A percentile compares a stretch with the other conserved stretches of the same genome.
Evolutionary conservation across 2,888 invertebrate genomes (phyloP).

Genomic region (Dicycla oo): DNA sequence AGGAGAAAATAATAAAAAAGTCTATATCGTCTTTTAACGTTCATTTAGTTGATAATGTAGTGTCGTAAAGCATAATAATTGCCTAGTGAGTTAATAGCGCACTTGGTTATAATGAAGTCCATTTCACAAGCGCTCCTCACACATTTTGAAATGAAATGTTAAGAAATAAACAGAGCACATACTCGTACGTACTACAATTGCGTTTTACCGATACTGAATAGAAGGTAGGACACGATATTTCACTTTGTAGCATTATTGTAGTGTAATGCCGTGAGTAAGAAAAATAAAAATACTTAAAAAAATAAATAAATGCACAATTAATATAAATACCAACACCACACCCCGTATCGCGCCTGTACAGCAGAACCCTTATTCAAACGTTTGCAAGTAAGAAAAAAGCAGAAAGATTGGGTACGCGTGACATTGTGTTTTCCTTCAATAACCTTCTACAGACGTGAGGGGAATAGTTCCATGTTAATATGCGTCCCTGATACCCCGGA

Average conservation of each 20-base stretch:
- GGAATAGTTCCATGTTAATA: slow-evolving; percentile 63
- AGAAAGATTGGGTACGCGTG: slow-evolving; percentile 57
- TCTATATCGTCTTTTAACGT: neutral
- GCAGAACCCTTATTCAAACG: slow-evolving; percentile 7
- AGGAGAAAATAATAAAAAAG: too few species aligned
- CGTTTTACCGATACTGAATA: too few species aligned
- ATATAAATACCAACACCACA: neutral
- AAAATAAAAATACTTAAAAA: too few species aligned
- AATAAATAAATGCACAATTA: too few species aligned
- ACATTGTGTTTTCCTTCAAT: slow-evolving; percentile 72
- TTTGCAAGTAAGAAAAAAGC: slow-evolving; percentile 56
- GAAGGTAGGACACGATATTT: too few species aligned
- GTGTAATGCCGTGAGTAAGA: too few species aligned
- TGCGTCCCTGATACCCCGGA: slow-evolving; percentile 47
- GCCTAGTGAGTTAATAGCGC: too few species aligned
- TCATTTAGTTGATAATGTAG: neutral
- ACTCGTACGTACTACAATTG: neutral
- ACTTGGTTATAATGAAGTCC: too few species aligned
- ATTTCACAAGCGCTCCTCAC: too few species aligned
- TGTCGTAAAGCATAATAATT: neutral
- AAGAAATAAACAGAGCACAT: neutral
- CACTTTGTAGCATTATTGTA: too few species aligned
- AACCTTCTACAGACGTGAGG: slow-evolving; percentile 67
- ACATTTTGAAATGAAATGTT: neutral
- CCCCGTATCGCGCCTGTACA: neutral